Evolutionary conservation across 2,113 vertebrate genomes (phyloP).

Genomic region (Thunnus maccoyii): DNA sequence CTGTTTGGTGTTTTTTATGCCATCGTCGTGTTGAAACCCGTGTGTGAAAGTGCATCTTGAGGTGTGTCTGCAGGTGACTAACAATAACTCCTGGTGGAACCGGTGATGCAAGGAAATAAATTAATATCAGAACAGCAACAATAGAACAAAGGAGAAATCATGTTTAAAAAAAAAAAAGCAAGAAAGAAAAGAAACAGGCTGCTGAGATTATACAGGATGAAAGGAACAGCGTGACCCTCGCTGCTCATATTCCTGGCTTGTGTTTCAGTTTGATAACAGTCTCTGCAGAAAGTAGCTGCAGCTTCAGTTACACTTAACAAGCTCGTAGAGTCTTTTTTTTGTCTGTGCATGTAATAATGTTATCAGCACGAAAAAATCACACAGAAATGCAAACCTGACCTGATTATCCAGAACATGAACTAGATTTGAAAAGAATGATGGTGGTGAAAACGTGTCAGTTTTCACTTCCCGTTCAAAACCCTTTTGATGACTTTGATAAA

Average conservation of each 20-base stretch:
- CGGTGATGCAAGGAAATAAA: not conserved
- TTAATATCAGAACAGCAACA: not conserved
- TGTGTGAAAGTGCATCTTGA: conserved; percentile 11
- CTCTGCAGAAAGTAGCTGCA: not conserved
- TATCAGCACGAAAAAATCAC: not conserved
- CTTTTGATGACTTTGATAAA: too few relatives aligned
- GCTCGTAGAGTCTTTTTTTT: not conserved
- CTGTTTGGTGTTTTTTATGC: too few relatives aligned
- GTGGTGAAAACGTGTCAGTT: too few relatives aligned
- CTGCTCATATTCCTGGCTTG: not conserved
- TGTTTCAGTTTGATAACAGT: conserved; percentile 10
- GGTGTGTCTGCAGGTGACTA: conserved; percentile 20
- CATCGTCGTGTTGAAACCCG: not conserved
- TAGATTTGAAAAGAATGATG: too few relatives aligned
- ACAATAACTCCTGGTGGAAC: conserved; percentile 26
- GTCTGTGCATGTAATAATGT: not conserved
- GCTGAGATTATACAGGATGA: not conserved
- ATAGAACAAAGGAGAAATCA: not conserved
- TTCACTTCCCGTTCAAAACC: too few relatives aligned
- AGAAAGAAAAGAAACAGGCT: not conserved
- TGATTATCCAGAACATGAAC: too few relatives aligned
- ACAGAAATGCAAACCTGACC: too few relatives aligned
- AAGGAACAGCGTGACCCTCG: not conserved
- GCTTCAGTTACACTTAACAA: not conserved
- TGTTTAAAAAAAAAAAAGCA: too few relatives aligned